Evolutionary conservation across 1,140 invertebrate species (phyloP), one percentile per base, ranked within the genome.

Genomic region (Uloborus diversus): DNA sequence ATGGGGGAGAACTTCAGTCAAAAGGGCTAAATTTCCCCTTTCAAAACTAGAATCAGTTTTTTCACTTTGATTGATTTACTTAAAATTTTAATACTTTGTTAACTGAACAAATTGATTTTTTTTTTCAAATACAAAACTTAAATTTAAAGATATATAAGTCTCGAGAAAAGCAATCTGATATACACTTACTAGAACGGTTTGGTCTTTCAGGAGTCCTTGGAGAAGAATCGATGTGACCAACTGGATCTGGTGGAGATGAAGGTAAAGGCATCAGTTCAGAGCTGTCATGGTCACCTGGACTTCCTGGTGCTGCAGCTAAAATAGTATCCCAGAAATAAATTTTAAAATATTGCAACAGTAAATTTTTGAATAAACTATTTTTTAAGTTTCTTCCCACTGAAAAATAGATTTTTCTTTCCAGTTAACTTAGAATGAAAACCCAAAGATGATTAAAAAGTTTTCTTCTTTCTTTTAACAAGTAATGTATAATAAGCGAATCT

Each of bases 241-340:
- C 51, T 51, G 61, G 37, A 11, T 76, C 59, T 1, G 62, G 62
- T 11, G 73, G 61, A 14, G 64, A 62, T 4, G 73, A 66, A n/a
- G 62, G 69, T 0, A 59, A 27, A n/a, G 56, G 69, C 47, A 59
- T 61, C 23, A 73, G 42, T 23, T 59, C 69, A 7, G 57, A 42
- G 20, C 53, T 59, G 9, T 5, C 33, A 57, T 30, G 14, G 7
- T 9, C 69, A 59, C 7, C 28, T 51, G 42, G 32, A 68, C 25
- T 65, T 42, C 2, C 5, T 4, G 4, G 7, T 37, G 4, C 2
- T 17, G n/a, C n/a, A n/a, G n/a, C n/a, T n/a, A n/a, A n/a, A n/a
- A n/a, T n/a, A n/a, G n/a, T n/a, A n/a, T n/a, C n/a, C n/a, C n/a
- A n/a, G n/a, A n/a, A n/a, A n/a, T n/a, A n/a, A n/a, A n/a, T n/a